Conservation (phyloP, 30 jellyfish, hydroid and myxozoan species). For the Aurelia coerulea region DNA sequence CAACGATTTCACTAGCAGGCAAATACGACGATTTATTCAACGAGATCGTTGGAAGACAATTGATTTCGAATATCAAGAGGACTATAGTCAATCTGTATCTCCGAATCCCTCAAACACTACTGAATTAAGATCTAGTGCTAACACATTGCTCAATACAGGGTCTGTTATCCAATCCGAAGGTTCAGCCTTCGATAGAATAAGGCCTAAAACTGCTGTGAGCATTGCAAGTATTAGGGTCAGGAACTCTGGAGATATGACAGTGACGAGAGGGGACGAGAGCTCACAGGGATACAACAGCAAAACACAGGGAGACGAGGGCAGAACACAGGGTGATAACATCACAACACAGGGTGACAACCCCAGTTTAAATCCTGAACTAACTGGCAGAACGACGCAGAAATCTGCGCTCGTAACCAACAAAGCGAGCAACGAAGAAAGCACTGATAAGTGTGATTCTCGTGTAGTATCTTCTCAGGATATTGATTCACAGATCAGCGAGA, state of each 20-base stretch:
- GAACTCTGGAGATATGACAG: not conserved
- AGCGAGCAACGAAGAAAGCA: too few relatives aligned
- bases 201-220: not conserved
- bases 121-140: not conserved
- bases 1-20: constrained; percentile 1
- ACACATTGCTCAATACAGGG: not conserved
- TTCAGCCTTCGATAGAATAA: constrained; percentile 34
- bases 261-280: too few relatives aligned
- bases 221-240: not conserved
- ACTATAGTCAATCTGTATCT: not conserved
- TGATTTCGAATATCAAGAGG: not conserved
- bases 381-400: too few relatives aligned
- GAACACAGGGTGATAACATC: too few relatives aligned
- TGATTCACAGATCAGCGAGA: too few relatives aligned
- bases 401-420: too few relatives aligned
- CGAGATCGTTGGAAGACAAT: constrained; percentile 33
- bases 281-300: too few relatives aligned
- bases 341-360: too few relatives aligned
- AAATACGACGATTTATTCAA: constrained; percentile 21
- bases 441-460: too few relatives aligned
- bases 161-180: constrained; percentile 42
- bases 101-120: not conserved
- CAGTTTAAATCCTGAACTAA: too few relatives aligned
- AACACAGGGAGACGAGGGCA: too few relatives aligned
- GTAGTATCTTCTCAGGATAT: too few relatives aligned